Conservation (phyloP, 2,888 invertebrate genomes). For the Tribolium freemani region DNA sequence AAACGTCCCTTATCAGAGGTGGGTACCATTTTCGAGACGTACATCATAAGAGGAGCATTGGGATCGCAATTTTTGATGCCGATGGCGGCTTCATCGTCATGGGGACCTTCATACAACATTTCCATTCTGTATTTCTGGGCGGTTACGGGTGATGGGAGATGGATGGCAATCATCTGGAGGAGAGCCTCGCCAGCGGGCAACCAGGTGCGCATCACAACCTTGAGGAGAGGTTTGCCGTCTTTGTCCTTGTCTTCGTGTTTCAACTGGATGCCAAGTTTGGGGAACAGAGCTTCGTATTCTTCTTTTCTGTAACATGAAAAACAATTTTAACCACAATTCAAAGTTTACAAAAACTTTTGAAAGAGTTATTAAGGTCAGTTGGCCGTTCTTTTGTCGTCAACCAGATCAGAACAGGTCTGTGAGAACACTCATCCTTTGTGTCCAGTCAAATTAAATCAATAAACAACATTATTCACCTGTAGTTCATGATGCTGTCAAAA, state of each 20-base stretch:
- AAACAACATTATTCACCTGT: conserved; percentile 60
- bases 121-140: conserved; percentile 99
- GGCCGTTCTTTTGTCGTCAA: conserved; percentile 73
- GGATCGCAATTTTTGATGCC: conserved; percentile 87
- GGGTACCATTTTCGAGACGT: conserved; percentile 99
- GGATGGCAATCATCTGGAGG: conserved; percentile 99
- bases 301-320: conserved; percentile 79
- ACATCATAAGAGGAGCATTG: conserved; percentile 99
- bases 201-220: conserved; percentile 99
- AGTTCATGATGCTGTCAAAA: conserved; percentile 78
- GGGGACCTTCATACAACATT: conserved; percentile 99
- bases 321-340: not conserved
- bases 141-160: conserved; percentile 98
- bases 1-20: conserved; percentile 99
- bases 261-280: conserved; percentile 92
- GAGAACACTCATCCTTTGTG: conserved; percentile 72
- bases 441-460: not conserved
- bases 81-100: conserved; percentile 87
- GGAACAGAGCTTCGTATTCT: conserved; percentile 88
- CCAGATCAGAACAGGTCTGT: conserved; percentile 66
- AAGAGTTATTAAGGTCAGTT: conserved; percentile 66
- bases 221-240: conserved; percentile 95
- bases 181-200: conserved; percentile 99
- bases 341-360: not conserved
- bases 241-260: conserved; percentile 96